phyloP scores from a whole-genome alignment of 92 coral and sea anemone species.

The Phymanthus crucifer region DNA sequence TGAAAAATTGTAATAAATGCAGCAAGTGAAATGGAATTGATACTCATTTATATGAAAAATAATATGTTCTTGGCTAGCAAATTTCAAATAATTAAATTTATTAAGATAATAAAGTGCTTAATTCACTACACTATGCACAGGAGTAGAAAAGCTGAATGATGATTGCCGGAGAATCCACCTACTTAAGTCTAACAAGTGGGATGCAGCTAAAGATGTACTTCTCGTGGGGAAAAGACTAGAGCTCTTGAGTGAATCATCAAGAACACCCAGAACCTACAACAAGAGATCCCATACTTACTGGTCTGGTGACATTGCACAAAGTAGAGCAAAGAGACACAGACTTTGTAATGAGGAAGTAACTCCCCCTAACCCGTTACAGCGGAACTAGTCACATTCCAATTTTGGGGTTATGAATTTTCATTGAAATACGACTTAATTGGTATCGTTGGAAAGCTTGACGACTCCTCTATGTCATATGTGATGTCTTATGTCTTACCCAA shows the following conservation, averaged over 20 bases:
- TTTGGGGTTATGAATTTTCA: too few relatives aligned
- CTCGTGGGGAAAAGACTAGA: slow-evolving; percentile 39
- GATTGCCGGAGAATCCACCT: slow-evolving; percentile 57
- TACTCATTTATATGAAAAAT: too few relatives aligned
- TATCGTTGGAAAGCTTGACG: too few relatives aligned
- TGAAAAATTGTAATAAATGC: neutral
- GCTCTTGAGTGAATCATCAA: slow-evolving; percentile 27
- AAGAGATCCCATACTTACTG: neutral
- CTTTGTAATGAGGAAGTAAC: neutral
- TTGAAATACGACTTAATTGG: too few relatives aligned
- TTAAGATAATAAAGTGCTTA: neutral
- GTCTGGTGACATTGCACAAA: neutral
- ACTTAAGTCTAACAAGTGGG: slow-evolving; percentile 63
- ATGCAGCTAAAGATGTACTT: slow-evolving; percentile 60
- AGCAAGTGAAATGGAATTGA: neutral
- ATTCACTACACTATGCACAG: slow-evolving; percentile 1
- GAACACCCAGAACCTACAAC: slow-evolving; percentile 34
- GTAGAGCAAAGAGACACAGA: slow-evolving; percentile 4
- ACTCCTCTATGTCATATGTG: too few relatives aligned
- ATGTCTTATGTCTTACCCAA: too few relatives aligned
- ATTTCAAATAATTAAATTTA: neutral
- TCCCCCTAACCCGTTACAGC: too few relatives aligned
- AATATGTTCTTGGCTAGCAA: neutral
- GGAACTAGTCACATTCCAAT: too few relatives aligned
- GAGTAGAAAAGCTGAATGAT: slow-evolving; percentile 57